Conservation (phyloP, 2,888 invertebrate species). For the Microdon myrmicae region DNA sequence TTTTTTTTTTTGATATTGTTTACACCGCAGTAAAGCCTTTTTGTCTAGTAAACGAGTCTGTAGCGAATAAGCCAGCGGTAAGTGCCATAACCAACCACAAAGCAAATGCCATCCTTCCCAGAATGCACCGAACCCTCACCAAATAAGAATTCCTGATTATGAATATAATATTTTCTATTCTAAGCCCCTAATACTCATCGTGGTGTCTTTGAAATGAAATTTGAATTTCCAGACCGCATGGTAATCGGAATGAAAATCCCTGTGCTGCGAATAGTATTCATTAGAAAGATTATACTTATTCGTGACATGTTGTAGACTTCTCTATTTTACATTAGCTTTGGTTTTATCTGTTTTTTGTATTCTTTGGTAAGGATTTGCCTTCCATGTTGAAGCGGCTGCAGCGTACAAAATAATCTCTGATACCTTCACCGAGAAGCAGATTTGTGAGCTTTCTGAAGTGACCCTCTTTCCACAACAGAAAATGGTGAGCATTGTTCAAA, state of each 20-base stretch:
- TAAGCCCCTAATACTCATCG: constrained; percentile 2
- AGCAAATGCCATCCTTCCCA: too few species aligned
- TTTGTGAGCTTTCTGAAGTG: constrained; percentile 76
- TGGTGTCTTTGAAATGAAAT: constrained; percentile 14
- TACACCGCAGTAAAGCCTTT: too few species aligned
- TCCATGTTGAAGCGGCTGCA: constrained; percentile 74
- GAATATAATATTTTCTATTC: constrained; percentile 40
- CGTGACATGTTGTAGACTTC: constrained; percentile 11
- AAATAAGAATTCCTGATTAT: constrained; percentile 30
- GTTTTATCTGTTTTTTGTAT: background rate
- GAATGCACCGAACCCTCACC: constrained; percentile 34
- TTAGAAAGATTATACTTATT: constrained; percentile 21
- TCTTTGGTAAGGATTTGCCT: constrained; percentile 71
- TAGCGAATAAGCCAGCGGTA: too few species aligned
- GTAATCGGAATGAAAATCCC: constrained; percentile 23
- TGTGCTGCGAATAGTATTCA: constrained; percentile 8
- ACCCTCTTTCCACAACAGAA: constrained; percentile 72
- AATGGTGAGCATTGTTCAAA: constrained; percentile 70
- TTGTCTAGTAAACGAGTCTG: too few species aligned
- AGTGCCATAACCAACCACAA: too few species aligned
- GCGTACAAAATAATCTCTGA: constrained; percentile 76
- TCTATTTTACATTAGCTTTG: constrained; percentile 6
- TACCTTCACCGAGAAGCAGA: constrained; percentile 73
- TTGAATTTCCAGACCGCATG: constrained; percentile 9
- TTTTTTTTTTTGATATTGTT: too few species aligned